Conservation (phyloP, 2,888 invertebrate genomes). For the Caenorhabditis sinica region DNA sequence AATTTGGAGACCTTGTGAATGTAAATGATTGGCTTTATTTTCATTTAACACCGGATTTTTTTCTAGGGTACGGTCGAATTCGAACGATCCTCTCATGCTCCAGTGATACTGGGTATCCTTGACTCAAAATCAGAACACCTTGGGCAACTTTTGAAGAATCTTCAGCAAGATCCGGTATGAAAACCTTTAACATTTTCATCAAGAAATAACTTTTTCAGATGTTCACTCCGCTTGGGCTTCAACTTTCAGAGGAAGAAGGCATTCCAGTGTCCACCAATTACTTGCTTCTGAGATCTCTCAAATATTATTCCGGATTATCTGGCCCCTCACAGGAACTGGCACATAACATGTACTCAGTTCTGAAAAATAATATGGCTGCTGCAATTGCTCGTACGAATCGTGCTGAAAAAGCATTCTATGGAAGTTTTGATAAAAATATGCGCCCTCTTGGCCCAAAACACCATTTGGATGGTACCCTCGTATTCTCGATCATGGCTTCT, state of each 20-base stretch:
- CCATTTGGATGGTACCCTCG: constrained; percentile 42
- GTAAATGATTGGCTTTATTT: background rate
- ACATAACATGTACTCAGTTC: constrained; percentile 57
- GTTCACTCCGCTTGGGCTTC: constrained; percentile 26
- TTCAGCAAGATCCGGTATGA: constrained; percentile 34
- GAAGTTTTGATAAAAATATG: constrained; percentile 36
- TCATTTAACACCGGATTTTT: background rate
- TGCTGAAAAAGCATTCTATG: constrained; percentile 43
- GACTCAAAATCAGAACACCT: constrained; percentile 12
- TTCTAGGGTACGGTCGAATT: constrained; percentile 28
- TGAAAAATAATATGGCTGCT: constrained; percentile 65
- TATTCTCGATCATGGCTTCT: constrained; percentile 60
- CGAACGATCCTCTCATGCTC: background rate
- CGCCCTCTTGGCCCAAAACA: constrained; percentile 20
- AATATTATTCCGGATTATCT: constrained; percentile 41
- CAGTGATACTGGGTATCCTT: constrained; percentile 28
- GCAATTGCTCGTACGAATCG: constrained; percentile 60
- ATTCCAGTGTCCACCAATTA: constrained; percentile 43
- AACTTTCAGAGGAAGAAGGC: constrained; percentile 33
- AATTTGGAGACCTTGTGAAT: constrained; percentile 39
- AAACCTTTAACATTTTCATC: background rate
- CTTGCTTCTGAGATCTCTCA: constrained; percentile 40
- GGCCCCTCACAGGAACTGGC: constrained; percentile 54
- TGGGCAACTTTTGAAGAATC: constrained; percentile 13
- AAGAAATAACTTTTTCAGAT: constrained; percentile 32